Percentiles rank a stretch among this genome's conserved stretches.
These are phyloP conservation scores for Silurus meridionalis DNA, from an alignment of 2,113 vertebrate species.

Conservation along the genomic window DNA sequence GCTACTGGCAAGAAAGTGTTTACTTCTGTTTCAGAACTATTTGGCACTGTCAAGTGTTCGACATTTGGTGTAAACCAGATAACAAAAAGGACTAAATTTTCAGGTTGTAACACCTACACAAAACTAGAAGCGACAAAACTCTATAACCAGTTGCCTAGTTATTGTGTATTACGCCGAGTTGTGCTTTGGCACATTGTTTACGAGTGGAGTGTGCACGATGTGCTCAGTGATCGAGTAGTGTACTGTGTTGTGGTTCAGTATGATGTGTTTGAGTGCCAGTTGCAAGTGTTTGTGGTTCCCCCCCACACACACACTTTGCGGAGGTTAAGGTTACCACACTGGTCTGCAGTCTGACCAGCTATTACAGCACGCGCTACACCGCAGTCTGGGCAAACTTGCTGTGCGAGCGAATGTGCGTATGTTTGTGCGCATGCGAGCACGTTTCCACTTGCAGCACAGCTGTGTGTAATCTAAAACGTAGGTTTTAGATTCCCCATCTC, in stretches of 20 bases:
- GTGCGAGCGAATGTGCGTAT: constrained; percentile 46
- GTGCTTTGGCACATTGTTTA: background rate
- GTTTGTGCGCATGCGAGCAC: constrained; percentile 30
- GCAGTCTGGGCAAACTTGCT: constrained; percentile 60
- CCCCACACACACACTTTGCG: constrained; percentile 47
- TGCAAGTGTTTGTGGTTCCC: constrained; percentile 65
- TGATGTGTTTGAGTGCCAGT: constrained; percentile 54
- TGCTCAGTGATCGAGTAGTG: background rate
- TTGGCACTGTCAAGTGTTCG: background rate
- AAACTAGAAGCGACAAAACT: background rate
- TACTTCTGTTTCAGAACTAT: background rate
- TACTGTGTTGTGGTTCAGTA: constrained; percentile 28
- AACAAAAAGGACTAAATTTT: background rate
- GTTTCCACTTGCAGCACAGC: constrained; percentile 5
- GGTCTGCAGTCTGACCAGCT: constrained; percentile 53
- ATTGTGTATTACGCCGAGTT: background rate
- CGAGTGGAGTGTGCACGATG: background rate
- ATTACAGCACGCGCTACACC: constrained; percentile 62
- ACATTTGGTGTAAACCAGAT: background rate
- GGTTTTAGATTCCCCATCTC: background rate
- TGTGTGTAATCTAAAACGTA: background rate
- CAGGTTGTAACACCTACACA: background rate
- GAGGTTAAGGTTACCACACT: constrained; percentile 68
- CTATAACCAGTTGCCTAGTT: background rate
- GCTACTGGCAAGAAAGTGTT: too few relatives aligned